phyloP scores from a whole-genome alignment of 2,888 invertebrate genomes.

The Psococerastis gibbosa region DNA sequence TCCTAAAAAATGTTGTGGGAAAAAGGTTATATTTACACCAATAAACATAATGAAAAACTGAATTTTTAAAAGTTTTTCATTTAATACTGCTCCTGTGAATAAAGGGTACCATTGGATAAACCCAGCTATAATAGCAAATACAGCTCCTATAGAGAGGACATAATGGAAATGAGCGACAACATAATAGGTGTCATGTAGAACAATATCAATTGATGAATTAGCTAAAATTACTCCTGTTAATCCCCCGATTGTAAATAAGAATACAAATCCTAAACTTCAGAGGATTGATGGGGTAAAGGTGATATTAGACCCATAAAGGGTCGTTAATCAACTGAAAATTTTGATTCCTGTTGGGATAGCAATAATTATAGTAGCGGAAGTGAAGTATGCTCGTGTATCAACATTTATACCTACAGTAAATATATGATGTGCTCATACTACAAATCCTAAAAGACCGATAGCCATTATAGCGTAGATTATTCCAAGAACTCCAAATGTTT shows the following conservation, averaged over 20 bases:
- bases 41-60: slow-evolving; percentile 54
- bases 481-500: slow-evolving; percentile 49
- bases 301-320: neutral
- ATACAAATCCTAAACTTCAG: neutral
- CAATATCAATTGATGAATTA: slow-evolving; percentile 58
- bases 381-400: neutral
- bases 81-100: slow-evolving; percentile 41
- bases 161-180: slow-evolving; percentile 53
- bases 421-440: slow-evolving; percentile 29
- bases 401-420: neutral
- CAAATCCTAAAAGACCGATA: slow-evolving; percentile 65
- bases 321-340: neutral
- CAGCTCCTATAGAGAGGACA: slow-evolving; percentile 59
- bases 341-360: slow-evolving; percentile 9
- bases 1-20: slow-evolving; percentile 61
- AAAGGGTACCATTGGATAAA: slow-evolving; percentile 51
- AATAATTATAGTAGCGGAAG: slow-evolving; percentile 9
- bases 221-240: slow-evolving; percentile 29
- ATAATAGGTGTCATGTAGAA: slow-evolving; percentile 67
- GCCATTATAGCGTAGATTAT: slow-evolving; percentile 72
- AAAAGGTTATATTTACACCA: slow-evolving; percentile 60
- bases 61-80: slow-evolving; percentile 35
- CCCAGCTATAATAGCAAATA: slow-evolving; percentile 58
- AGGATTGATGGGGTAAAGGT: neutral
- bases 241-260: neutral